A percentile compares a stretch with the other conserved stretches of the same genome.
Conservation (phyloP, 2,888 invertebrate species). For the Mythimna lalbum region DNA sequence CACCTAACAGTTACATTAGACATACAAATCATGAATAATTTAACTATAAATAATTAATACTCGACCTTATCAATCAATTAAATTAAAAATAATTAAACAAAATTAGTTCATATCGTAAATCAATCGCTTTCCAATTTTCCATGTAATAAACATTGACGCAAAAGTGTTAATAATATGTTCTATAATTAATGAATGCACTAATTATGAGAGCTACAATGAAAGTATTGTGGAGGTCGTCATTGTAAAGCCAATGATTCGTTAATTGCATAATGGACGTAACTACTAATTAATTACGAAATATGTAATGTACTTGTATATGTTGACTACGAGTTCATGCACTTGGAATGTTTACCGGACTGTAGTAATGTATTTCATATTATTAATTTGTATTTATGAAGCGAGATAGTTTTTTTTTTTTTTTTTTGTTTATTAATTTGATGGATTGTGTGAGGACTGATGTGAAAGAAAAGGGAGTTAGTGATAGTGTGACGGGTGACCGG, state of each 20-base stretch:
- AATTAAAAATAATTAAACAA: conserved; percentile 6
- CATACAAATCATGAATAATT: background rate
- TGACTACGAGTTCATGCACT: background rate
- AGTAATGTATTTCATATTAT: background rate
- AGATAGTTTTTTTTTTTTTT: too few relatives aligned
- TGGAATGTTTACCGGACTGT: background rate
- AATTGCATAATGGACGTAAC: conserved; percentile 32
- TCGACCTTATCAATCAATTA: background rate
- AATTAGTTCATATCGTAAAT: conserved; percentile 1
- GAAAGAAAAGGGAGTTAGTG: too few relatives aligned
- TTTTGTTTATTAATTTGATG: too few relatives aligned
- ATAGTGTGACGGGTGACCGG: too few relatives aligned
- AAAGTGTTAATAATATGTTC: conserved; percentile 15
- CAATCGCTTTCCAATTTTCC: conserved; percentile 12
- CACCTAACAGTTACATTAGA: background rate
- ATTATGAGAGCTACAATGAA: conserved; percentile 26
- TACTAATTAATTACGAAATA: conserved; percentile 24
- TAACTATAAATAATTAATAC: background rate
- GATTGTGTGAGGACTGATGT: too few relatives aligned
- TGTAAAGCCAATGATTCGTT: conserved; percentile 29
- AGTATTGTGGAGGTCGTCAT: conserved; percentile 12
- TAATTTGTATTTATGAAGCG: background rate
- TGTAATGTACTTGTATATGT: background rate
- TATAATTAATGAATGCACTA: conserved; percentile 16
- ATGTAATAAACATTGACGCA: background rate